phyloP scores from a whole-genome alignment of 2,888 invertebrate genomes.

The Lithodes maja region DNA sequence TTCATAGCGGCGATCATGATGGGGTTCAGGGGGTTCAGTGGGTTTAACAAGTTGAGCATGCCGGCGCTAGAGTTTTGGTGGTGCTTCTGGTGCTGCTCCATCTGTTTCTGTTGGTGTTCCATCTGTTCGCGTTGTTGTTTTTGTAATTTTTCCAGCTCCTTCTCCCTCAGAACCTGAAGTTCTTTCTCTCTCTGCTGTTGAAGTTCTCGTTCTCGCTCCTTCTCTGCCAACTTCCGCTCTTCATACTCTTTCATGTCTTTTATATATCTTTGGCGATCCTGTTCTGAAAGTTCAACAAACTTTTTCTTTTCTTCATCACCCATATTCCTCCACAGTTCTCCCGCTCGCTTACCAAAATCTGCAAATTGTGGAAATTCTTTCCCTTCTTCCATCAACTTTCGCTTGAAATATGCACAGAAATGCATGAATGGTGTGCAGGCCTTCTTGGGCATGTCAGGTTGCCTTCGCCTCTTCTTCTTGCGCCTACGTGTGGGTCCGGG shows the following conservation, averaged over 20 bases:
- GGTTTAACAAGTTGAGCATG: constrained; percentile 69
- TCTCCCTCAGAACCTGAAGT: constrained; percentile 68
- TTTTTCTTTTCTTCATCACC: constrained; percentile 68
- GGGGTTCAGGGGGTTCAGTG: constrained; percentile 67
- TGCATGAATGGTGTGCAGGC: constrained; percentile 71
- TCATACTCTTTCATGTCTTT: constrained; percentile 71
- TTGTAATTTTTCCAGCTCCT: constrained; percentile 69
- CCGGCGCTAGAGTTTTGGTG: constrained; percentile 62
- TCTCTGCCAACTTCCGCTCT: constrained; percentile 69
- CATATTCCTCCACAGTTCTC: constrained; percentile 70
- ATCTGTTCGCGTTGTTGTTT: constrained; percentile 70
- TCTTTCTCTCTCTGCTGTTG: constrained; percentile 70
- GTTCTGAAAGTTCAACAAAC: constrained; percentile 70
- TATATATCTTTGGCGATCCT: constrained; percentile 69
- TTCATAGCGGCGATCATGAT: constrained; percentile 70
- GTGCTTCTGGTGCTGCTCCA: constrained; percentile 70
- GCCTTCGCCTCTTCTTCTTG: constrained; percentile 71
- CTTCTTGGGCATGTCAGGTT: constrained; percentile 71
- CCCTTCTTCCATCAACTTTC: constrained; percentile 70
- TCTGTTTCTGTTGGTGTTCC: constrained; percentile 70
- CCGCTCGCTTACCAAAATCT: constrained; percentile 70
- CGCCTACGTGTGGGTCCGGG: constrained; percentile 70
- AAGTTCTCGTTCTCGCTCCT: constrained; percentile 69
- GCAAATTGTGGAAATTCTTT: constrained; percentile 71
- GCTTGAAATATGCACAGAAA: constrained; percentile 70